These are phyloP conservation scores for Leptobrachium ailaonicum DNA, from an alignment of 2,113 vertebrate genomes.

Conservation along the genomic window DNA sequence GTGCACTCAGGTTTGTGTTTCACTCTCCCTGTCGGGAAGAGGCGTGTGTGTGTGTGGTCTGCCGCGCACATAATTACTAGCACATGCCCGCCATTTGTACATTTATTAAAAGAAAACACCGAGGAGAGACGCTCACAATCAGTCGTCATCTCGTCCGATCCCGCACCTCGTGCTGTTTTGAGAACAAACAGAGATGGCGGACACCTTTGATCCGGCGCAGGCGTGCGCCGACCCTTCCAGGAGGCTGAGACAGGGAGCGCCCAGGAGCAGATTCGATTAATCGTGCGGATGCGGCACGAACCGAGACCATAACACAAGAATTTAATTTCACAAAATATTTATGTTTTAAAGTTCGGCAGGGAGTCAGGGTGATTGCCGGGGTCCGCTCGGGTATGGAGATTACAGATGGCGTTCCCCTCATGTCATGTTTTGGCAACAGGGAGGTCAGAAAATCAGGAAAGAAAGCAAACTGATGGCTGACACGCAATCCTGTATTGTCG, in stretches of 20 bases:
- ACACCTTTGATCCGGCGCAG: not conserved
- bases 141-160: not conserved
- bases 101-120: slow-evolving; percentile 25
- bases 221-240: not conserved
- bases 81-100: slow-evolving; percentile 12
- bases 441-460: too few relatives aligned
- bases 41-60: slow-evolving; percentile 6
- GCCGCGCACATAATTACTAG: slow-evolving; percentile 15
- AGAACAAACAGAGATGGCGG: slow-evolving; percentile 1
- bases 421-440: too few relatives aligned
- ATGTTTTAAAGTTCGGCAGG: too few relatives aligned
- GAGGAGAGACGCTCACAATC: not conserved
- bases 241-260: not conserved
- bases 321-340: too few relatives aligned
- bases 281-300: too few relatives aligned
- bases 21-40: not conserved
- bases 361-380: too few relatives aligned
- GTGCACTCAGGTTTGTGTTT: not conserved
- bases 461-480: too few relatives aligned
- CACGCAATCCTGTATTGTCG: too few relatives aligned
- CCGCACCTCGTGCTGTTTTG: not conserved
- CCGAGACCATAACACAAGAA: too few relatives aligned
- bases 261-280: too few relatives aligned
- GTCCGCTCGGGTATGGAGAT: too few relatives aligned
- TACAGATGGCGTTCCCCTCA: too few relatives aligned